phyloP scores from a whole-genome alignment of 2,113 vertebrate genomes.

The Myodes glareolus region DNA sequence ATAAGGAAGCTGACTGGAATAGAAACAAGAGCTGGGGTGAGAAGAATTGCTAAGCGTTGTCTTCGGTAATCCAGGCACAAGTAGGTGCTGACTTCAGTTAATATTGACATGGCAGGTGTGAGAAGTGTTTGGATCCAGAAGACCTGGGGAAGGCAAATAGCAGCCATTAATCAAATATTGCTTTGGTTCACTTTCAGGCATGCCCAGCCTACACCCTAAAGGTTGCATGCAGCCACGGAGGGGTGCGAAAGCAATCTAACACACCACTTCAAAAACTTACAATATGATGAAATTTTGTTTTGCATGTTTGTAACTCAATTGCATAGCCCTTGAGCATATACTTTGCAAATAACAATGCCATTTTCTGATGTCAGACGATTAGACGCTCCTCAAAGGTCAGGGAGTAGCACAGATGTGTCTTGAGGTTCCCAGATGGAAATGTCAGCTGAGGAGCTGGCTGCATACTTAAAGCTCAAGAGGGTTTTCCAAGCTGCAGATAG shows the following conservation, averaged over 20 bases:
- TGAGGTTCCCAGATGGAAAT: not conserved
- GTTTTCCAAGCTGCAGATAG: not conserved
- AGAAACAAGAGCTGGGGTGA: not conserved
- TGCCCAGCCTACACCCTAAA: not conserved
- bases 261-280: not conserved
- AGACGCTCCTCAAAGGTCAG: not conserved
- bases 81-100: not conserved
- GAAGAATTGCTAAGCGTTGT: not conserved
- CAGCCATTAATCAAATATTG: not conserved
- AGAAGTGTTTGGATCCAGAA: not conserved
- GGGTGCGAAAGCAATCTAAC: not conserved
- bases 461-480: not conserved
- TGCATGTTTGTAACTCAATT: not conserved
- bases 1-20: not conserved
- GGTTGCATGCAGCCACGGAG: not conserved
- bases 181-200: not conserved
- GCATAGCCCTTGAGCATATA: not conserved
- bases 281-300: not conserved
- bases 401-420: no score
- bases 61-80: not conserved
- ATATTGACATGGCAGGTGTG: not conserved
- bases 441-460: not conserved
- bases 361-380: not conserved
- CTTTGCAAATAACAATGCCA: not conserved
- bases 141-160: not conserved